phyloP scores from a whole-genome alignment of 2,113 vertebrate genomes.

The Rafetus swinhoei region DNA sequence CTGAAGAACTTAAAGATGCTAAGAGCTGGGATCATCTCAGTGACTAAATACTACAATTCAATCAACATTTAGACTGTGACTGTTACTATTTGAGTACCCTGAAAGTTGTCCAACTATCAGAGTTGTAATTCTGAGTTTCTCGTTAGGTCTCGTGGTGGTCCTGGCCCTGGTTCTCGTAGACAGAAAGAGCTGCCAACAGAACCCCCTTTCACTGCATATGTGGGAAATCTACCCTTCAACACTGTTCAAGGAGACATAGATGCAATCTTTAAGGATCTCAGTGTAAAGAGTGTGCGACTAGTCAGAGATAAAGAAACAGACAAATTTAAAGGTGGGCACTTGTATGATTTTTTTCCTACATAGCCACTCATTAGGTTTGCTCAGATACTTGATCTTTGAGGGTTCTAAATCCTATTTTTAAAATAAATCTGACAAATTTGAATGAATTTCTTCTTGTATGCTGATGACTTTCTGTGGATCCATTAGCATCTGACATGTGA shows the following conservation, averaged over 20 bases:
- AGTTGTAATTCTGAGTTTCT: neutral
- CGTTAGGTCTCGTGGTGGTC: constrained; percentile 87
- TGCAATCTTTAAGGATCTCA: constrained; percentile 96
- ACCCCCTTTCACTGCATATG: constrained; percentile 96
- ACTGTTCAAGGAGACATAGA: constrained; percentile 99
- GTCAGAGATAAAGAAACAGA: constrained; percentile 99
- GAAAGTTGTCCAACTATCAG: neutral
- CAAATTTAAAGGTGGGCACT: constrained; percentile 95
- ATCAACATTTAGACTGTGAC: neutral
- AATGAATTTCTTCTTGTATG: neutral
- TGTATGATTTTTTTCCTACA: neutral
- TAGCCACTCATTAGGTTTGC: neutral
- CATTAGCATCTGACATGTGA: neutral
- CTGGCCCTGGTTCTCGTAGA: constrained; percentile 85
- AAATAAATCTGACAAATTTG: neutral
- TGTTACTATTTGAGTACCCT: neutral
- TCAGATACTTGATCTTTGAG: neutral
- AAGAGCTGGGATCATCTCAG: neutral
- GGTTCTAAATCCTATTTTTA: neutral
- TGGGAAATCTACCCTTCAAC: constrained; percentile 97
- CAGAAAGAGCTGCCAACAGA: constrained; percentile 97
- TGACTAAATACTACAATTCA: neutral
- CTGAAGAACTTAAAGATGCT: neutral
- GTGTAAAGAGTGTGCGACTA: constrained; percentile 92
- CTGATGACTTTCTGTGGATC: neutral